Evolutionary conservation across 2,113 vertebrate species (phyloP), one percentile per base, ranked within the genome.

Genomic region (Steatornis caripensis): DNA sequence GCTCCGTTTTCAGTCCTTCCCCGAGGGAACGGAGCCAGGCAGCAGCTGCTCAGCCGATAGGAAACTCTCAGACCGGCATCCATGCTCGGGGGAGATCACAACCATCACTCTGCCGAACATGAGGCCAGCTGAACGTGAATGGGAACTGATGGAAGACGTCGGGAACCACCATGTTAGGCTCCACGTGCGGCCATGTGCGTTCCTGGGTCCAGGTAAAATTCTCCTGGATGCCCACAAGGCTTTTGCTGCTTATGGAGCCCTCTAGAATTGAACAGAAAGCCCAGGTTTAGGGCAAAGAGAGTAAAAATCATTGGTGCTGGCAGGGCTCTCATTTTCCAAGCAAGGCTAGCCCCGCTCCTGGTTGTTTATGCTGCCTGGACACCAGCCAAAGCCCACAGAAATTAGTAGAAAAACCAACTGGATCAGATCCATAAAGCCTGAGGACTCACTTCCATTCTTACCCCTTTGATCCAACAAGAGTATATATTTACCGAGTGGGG

Each of bases 361-460:
- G 90, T 79, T 94, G 61, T 46, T 96, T 89, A 75, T 87, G 89
- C 86, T 94, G n/a, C 86, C 62, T 96, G 96, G 87, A 79, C 29
- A n/a, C 46, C 61, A 72, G 93, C 93, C 95, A 96, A 96, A 95
- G 76, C 96, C 96, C 92, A 84, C 93, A 95, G 86, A 96, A 97
- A 97, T 97, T 94, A 97, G 96, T 37, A 94, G 86, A 96, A 89
- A 96, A 96, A 71, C 92, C 94, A 87, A 95, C 89, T 95, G 94
- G 97, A 92, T 92, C 86, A 65, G 91, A 76, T 96, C 94, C 97
- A 96, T 90, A 89, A 78, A 92, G 90, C 92, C 92, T 30, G 83
- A 95, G 92, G 97, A 94, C 69, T 96, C 0, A 2, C 89, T 93
- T 95, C 95, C 97, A 95, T 93, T 90, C 92, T 89, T 84, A 71